Evolutionary conservation across 1,140 invertebrate species (phyloP).

Genomic region (Drosophila repleta): DNA sequence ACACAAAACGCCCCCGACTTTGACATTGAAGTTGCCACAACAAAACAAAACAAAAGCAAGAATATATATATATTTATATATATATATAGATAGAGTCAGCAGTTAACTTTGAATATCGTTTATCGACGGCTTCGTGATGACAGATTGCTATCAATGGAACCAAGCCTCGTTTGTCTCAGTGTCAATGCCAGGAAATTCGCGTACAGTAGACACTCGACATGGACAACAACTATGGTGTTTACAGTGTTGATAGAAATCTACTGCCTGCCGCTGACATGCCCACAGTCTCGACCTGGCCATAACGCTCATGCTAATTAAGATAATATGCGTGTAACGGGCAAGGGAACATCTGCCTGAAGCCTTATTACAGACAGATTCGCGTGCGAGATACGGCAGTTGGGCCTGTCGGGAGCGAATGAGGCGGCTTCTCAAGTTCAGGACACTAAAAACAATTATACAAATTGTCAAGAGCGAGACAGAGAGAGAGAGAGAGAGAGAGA

Average conservation of each 20-base stretch:
- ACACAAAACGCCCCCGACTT: conserved; percentile 57
- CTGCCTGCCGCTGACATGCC: too few relatives aligned
- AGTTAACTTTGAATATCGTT: conserved; percentile 23
- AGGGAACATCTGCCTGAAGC: too few relatives aligned
- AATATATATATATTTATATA: conserved; percentile 9
- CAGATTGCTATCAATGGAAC: conserved; percentile 11
- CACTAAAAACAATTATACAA: conserved; percentile 54
- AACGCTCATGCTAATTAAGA: too few relatives aligned
- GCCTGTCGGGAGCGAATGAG: background rate
- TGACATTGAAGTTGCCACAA: conserved; percentile 57
- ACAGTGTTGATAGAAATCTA: too few relatives aligned
- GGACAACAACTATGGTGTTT: too few relatives aligned
- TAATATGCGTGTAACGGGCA: too few relatives aligned
- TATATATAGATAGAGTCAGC: conserved; percentile 4
- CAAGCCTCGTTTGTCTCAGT: conserved; percentile 12
- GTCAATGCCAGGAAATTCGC: conserved; percentile 22
- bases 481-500: background rate
- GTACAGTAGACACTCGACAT: background rate
- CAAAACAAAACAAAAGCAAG: conserved; percentile 18
- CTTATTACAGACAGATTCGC: too few relatives aligned
- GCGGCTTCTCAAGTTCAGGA: background rate
- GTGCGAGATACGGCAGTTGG: background rate
- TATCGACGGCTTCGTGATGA: conserved; percentile 18
- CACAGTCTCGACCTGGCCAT: too few relatives aligned
- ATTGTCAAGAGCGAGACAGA: conserved; percentile 7